Base-by-base conservation (phyloP, 1,140 invertebrate genomes). In the Eciton burchellii region DNA sequence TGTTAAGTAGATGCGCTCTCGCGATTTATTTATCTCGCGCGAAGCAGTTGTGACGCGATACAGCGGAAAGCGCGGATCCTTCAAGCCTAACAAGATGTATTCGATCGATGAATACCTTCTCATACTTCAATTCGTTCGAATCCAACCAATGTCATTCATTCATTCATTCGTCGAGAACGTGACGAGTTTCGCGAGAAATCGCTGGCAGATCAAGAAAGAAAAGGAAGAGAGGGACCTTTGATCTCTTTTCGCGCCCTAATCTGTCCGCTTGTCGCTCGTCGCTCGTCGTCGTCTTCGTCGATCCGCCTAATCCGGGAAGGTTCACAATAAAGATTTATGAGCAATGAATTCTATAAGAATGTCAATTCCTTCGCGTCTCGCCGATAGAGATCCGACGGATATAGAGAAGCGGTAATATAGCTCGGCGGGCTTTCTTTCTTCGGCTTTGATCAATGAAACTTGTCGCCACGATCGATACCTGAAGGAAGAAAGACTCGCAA, bases 1-100 rank as follows among this genome's bases (percentile, higher is more conserved):
- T 47, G 47, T 54, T 41, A 29, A 77, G 54, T 62, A 68, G 49
- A 77, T 77, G 62, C 19, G n/a, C 66, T 68, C 56, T 76, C 56
- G 56, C 35, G 74, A 77, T 68, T n/a, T n/a, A n/a, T n/a, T n/a
- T n/a, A n/a, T n/a, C n/a, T 66, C 21, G 62, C 11, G 47, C 11
- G 26, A 14, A 26, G 63, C 11, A 14, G 21, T 16, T 41, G 14
- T 35, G 6, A 6, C 35, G 35, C 19, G 16, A 76, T 57, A 52
- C 41, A 16, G 0, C 5, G 11, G 2, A 66, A 66, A 54, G 54
- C 60, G 66, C 47, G 1, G 16, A 49, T 49, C 8, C n/a, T n/a
- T n/a, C n/a, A n/a, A n/a, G n/a, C n/a, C n/a, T n/a, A n/a, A n/a
- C n/a, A n/a, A n/a, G n/a, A n/a, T n/a, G n/a, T n/a, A n/a, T n/a